These are phyloP conservation scores for Ataeniobius toweri DNA, from an alignment of 2,797 vertebrate genomes.

Conservation along the genomic window DNA sequence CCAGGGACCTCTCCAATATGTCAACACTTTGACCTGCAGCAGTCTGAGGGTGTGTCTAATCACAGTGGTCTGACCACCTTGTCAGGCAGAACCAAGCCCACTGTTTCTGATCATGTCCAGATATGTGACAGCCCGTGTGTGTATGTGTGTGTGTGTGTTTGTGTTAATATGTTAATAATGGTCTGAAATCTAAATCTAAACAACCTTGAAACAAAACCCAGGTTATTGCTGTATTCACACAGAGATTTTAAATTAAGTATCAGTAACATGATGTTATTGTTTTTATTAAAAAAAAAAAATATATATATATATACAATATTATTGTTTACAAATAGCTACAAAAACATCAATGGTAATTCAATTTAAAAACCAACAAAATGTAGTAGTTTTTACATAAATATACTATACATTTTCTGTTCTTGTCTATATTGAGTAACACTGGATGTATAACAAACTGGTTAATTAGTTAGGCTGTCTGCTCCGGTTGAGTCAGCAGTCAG, in stretches of 20 bases:
- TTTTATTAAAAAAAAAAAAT: not conserved
- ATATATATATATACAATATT: not conserved
- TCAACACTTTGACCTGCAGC: constrained; percentile 65
- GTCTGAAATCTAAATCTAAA: not conserved
- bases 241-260: not conserved
- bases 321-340: not conserved
- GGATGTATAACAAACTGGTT: not conserved
- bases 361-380: not conserved
- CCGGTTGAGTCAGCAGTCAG: not conserved
- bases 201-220: not conserved
- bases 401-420: not conserved
- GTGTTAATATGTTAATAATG: not conserved
- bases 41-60: constrained; percentile 62
- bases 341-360: not conserved
- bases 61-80: constrained; percentile 66
- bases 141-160: not conserved
- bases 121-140: constrained; percentile 13
- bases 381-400: not conserved
- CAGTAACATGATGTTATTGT: not conserved
- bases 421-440: not conserved
- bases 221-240: not conserved
- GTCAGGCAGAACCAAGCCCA: constrained; percentile 44
- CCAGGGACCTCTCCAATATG: constrained; percentile 64
- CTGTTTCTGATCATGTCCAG: constrained; percentile 67
- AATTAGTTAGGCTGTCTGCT: not conserved